Conservation (phyloP, 1,140 invertebrate species). For the Gonioctena quinquepunctata region DNA sequence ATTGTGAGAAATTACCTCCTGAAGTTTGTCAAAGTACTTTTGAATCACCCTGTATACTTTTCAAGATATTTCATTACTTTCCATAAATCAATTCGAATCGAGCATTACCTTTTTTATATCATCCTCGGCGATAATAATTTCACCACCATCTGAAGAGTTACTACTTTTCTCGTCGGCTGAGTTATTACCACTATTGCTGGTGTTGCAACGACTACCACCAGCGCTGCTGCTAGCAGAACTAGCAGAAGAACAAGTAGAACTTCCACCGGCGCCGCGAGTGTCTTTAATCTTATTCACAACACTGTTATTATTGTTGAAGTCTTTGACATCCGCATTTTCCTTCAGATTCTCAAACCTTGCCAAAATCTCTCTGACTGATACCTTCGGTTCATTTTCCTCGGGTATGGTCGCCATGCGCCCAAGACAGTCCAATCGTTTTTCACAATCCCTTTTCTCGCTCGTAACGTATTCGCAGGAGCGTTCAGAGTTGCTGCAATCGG, state of each 20-base stretch:
- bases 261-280: not conserved
- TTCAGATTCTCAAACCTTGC: conserved; percentile 76
- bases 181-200: not conserved
- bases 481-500: conserved; percentile 38
- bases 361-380: conserved; percentile 79
- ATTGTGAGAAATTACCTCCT: no score
- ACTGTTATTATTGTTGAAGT: conserved; percentile 31
- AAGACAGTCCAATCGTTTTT: conserved; percentile 30
- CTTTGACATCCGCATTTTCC: conserved; percentile 32
- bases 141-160: no score
- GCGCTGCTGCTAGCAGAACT: not conserved
- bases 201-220: not conserved
- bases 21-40: no score
- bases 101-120: not conserved
- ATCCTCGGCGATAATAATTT: not conserved
- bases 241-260: not conserved
- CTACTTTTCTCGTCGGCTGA: not conserved
- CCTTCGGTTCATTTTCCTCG: conserved; percentile 77
- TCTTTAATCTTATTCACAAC: not conserved
- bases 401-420: conserved; percentile 76
- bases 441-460: conserved; percentile 21
- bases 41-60: no score
- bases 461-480: conserved; percentile 46
- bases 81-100: no score
- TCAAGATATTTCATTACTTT: no score